Conservation (phyloP, 2,888 invertebrate species). For the Enchytraeus crypticus region DNA sequence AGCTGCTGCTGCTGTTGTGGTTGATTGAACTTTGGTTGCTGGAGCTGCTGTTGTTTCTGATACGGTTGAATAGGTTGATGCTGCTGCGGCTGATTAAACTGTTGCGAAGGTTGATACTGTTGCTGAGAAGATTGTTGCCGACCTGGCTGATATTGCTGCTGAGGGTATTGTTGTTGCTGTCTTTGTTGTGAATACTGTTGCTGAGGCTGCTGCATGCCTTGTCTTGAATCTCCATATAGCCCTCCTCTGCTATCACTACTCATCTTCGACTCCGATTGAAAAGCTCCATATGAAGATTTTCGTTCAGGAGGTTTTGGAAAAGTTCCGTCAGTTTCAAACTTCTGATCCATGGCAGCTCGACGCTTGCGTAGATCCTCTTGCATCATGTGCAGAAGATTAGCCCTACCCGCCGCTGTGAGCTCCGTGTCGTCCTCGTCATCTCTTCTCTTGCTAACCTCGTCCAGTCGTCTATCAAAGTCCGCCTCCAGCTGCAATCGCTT, state of each 20-base stretch:
- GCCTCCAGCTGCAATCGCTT: slow-evolving; percentile 67
- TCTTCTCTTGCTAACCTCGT: slow-evolving; percentile 54
- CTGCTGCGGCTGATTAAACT: neutral
- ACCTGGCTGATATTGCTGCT: neutral
- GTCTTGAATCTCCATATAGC: neutral
- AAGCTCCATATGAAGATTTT: neutral
- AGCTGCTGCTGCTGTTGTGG: too few species aligned
- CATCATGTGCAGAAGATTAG: neutral
- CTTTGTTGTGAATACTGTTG: neutral
- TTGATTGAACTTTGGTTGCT: neutral
- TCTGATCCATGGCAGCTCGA: neutral
- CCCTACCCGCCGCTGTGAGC: neutral
- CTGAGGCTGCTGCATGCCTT: neutral
- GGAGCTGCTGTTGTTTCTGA: neutral
- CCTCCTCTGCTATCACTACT: neutral
- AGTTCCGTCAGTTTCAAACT: too few species aligned
- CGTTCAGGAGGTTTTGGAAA: neutral
- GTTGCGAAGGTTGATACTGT: neutral
- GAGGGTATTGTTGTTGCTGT: neutral
- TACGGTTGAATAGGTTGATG: neutral
- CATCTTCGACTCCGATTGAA: neutral
- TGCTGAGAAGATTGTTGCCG: neutral
- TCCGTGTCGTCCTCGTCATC: slow-evolving; percentile 53
- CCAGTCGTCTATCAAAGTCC: slow-evolving; percentile 84
- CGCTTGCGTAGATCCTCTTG: neutral